Evolutionary conservation across 2,888 invertebrate genomes (phyloP).

Genomic region (Pomacea canaliculata): DNA sequence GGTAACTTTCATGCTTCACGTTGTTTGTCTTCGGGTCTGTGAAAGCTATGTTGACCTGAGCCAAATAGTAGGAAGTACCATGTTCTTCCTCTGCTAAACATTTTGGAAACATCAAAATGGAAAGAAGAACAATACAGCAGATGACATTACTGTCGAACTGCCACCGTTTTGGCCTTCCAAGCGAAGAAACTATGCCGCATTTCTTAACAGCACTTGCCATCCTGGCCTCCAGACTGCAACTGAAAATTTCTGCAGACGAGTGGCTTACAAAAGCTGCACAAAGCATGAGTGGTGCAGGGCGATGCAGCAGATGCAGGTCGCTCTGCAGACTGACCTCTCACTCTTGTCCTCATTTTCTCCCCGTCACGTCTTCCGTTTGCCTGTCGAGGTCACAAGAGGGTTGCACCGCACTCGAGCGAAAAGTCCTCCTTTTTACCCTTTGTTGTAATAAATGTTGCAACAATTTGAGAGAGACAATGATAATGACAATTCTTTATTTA

Average conservation of each 20-base stretch:
- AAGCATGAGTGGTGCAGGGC: not conserved
- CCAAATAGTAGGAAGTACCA: conserved; percentile 12
- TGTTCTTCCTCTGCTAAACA: conserved; percentile 7
- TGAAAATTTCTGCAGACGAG: not conserved
- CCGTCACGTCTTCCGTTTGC: conserved; percentile 1
- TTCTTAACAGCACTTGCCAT: not conserved
- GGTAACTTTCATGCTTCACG: not conserved
- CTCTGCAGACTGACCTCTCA: not conserved
- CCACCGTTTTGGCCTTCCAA: conserved; percentile 21
- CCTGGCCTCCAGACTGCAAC: not conserved
- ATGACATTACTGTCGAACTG: not conserved
- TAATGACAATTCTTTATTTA: no score
- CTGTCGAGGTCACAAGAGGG: conserved; percentile 23
- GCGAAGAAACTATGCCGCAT: not conserved
- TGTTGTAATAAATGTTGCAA: no score
- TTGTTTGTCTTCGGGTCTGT: conserved; percentile 16
- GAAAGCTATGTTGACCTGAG: conserved; percentile 13
- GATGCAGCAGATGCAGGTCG: not conserved
- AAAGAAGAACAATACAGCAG: conserved; percentile 8
- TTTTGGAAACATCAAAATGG: conserved; percentile 10
- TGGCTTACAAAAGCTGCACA: not conserved
- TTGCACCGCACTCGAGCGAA: no score
- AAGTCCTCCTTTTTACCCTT: no score
- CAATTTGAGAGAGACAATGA: no score
- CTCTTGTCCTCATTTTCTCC: conserved; percentile 16